Evolutionary conservation across 2,888 invertebrate species (phyloP).

Genomic region (Torymus aiolomorphi): DNA sequence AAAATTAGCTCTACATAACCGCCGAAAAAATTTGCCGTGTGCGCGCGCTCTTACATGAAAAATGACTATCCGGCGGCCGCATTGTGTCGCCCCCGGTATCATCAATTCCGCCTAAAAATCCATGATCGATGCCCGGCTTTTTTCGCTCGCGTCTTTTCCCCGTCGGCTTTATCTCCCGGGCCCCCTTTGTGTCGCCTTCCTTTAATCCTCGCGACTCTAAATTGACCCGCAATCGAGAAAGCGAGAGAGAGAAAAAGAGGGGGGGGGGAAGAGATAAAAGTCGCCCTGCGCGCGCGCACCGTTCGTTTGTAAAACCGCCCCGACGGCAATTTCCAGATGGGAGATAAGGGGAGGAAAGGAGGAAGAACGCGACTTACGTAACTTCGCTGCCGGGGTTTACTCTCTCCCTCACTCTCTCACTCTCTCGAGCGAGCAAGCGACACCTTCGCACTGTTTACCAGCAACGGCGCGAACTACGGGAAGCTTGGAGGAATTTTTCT

Average conservation of each 20-base stretch:
- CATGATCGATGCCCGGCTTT: slow-evolving; percentile 33
- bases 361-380: slow-evolving; percentile 12
- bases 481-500: slow-evolving; percentile 11
- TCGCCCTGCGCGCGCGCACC: slow-evolving; percentile 37
- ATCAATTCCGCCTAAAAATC: slow-evolving; percentile 48
- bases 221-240: slow-evolving; percentile 63
- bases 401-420: background rate
- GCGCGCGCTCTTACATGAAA: slow-evolving; percentile 22
- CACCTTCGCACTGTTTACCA: slow-evolving; percentile 29
- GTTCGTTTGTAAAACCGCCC: slow-evolving; percentile 63
- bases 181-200: background rate
- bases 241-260: no score
- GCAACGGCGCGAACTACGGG: background rate
- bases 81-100: slow-evolving; percentile 22
- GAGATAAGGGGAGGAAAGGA: slow-evolving; percentile 29
- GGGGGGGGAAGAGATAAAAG: slow-evolving; percentile 59
- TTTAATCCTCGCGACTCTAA: slow-evolving; percentile 55
- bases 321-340: slow-evolving; percentile 58
- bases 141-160: slow-evolving; percentile 25
- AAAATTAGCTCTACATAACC: slow-evolving; percentile 26
- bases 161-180: slow-evolving; percentile 24
- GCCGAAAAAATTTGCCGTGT: slow-evolving; percentile 12
- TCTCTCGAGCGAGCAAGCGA: background rate
- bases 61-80: slow-evolving; percentile 10
- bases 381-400: background rate